Conservation (phyloP, 2,113 vertebrate genomes). For the Phycodurus eques region DNA sequence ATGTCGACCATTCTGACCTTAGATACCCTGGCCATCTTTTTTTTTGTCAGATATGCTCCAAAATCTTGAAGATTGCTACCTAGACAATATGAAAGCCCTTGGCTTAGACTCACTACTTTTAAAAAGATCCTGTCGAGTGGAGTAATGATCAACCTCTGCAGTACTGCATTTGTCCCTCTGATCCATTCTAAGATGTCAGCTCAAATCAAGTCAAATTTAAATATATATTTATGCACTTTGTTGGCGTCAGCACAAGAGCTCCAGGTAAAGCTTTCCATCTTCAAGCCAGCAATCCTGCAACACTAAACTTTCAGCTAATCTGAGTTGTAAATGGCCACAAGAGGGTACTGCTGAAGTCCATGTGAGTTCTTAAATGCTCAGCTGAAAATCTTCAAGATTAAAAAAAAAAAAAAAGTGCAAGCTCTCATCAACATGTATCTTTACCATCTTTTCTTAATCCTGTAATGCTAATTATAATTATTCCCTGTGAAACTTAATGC, state of each 20-base stretch:
- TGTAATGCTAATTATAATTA: constrained; percentile 29
- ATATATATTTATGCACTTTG: neutral
- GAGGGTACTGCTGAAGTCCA: constrained; percentile 62
- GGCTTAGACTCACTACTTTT: neutral
- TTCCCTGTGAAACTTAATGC: constrained; percentile 43
- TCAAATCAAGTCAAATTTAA: neutral
- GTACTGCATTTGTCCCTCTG: neutral
- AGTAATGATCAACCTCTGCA: neutral
- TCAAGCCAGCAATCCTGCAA: too few species aligned
- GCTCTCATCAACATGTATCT: constrained; percentile 21
- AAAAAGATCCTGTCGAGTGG: neutral
- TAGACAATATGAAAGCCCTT: neutral
- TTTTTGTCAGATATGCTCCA: neutral
- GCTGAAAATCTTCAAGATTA: constrained; percentile 16
- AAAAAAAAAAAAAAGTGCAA: constrained; percentile 10
- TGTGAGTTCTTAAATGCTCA: neutral
- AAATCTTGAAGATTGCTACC: neutral
- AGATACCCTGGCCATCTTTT: too few species aligned
- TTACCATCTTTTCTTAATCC: constrained; percentile 27
- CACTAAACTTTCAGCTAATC: neutral
- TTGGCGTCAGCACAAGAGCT: neutral
- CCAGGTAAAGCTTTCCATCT: neutral
- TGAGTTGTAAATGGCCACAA: constrained; percentile 51
- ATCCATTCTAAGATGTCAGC: neutral
- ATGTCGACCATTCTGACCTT: neutral